Percentiles rank a stretch among this genome's conserved stretches.
Conservation (phyloP, 2,113 vertebrate species). For the Rattus norvegicus region DNA sequence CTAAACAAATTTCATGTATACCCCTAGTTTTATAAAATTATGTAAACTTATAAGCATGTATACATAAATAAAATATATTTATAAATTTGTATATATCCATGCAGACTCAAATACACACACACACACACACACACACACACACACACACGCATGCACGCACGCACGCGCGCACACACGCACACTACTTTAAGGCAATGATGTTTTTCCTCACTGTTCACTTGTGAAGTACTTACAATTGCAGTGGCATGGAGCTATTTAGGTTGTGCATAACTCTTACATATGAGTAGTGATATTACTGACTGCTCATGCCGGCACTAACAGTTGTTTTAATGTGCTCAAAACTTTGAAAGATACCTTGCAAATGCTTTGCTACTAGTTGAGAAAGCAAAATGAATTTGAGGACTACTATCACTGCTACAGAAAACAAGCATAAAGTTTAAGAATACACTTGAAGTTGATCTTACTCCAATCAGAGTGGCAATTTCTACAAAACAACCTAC, state of each 20-base stretch:
- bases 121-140: no score
- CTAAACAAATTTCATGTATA: background rate
- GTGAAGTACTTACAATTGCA: slow-evolving; percentile 2
- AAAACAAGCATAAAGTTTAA: background rate
- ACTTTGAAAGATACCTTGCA: background rate
- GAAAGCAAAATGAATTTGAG: background rate
- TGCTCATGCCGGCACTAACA: background rate
- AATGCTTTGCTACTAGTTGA: background rate
- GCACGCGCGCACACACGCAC: background rate
- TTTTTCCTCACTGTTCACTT: slow-evolving; percentile 13
- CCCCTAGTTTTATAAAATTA: background rate
- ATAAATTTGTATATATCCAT: background rate
- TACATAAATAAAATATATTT: background rate
- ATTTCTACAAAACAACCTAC: background rate
- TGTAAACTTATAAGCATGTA: background rate
- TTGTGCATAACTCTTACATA: background rate
- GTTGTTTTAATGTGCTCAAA: slow-evolving; percentile 5
- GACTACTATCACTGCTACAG: background rate
- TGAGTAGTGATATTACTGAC: background rate
- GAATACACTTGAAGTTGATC: background rate
- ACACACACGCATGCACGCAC: background rate
- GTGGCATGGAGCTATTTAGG: background rate
- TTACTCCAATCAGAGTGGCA: background rate
- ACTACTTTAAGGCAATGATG: background rate
- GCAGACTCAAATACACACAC: background rate